Evolutionary conservation across 2,113 vertebrate species (phyloP).

Genomic region (Poeciliopsis turrubarensis): DNA sequence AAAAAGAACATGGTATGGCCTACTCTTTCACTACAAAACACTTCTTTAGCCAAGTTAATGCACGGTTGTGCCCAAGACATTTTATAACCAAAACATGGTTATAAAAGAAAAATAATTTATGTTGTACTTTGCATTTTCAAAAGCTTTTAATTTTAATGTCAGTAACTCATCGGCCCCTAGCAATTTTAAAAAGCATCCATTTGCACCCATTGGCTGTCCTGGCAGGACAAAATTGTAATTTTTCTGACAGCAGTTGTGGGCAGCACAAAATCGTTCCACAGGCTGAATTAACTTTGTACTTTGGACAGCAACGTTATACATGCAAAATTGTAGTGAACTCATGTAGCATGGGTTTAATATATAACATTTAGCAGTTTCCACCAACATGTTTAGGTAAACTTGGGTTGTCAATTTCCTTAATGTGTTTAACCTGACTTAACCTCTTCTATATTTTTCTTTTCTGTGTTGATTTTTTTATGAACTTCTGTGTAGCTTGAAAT

Average conservation of each 20-base stretch:
- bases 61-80: no score
- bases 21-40: no score
- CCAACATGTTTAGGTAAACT: background rate
- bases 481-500: slow-evolving; percentile 25
- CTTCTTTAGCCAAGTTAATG: no score
- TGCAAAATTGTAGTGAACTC: background rate
- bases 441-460: background rate
- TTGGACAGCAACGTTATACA: background rate
- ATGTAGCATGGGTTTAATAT: background rate
- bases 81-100: no score
- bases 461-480: background rate
- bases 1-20: no score
- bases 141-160: no score
- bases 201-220: no score
- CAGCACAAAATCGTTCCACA: background rate
- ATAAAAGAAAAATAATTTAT: no score
- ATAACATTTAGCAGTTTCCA: background rate
- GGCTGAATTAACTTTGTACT: background rate
- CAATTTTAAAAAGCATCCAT: no score
- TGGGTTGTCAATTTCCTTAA: background rate
- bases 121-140: no score
- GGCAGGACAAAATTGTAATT: no score
- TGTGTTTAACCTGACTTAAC: background rate
- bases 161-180: no score
- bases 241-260: background rate